Evolutionary conservation across 2,797 vertebrate genomes (phyloP).

Genomic region (Tenualosa thibaudeaui): DNA sequence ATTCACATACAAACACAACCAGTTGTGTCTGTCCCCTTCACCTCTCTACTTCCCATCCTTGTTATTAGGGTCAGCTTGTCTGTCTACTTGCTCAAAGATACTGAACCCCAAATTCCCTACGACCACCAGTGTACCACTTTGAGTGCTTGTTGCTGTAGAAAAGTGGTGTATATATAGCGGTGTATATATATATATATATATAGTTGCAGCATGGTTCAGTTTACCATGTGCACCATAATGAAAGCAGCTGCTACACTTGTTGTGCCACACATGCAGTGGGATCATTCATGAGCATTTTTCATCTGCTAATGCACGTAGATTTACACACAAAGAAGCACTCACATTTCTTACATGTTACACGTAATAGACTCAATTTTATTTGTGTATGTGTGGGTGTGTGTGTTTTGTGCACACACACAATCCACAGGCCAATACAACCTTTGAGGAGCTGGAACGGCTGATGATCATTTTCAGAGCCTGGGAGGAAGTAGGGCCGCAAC

Average conservation of each 20-base stretch:
- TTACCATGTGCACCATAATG: no score
- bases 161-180: no score
- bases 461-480: conserved; percentile 82
- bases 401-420: conserved; percentile 37
- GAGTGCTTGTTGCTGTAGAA: no score
- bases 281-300: neutral
- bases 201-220: no score
- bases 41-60: neutral
- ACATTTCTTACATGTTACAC: no score
- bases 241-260: neutral
- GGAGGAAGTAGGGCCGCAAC: conserved; percentile 90
- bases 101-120: no score
- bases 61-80: no score
- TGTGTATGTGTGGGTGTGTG: conserved; percentile 35
- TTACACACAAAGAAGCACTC: neutral
- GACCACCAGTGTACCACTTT: no score
- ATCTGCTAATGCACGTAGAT: neutral
- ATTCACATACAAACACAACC: neutral
- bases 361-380: neutral
- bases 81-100: no score
- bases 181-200: no score
- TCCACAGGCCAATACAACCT: conserved; percentile 89
- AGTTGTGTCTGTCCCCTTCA: neutral
- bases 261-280: neutral
- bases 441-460: conserved; percentile 88